These are phyloP conservation scores for Popillia japonica DNA, from an alignment of 1,140 invertebrate genomes.

Conservation along the genomic window DNA sequence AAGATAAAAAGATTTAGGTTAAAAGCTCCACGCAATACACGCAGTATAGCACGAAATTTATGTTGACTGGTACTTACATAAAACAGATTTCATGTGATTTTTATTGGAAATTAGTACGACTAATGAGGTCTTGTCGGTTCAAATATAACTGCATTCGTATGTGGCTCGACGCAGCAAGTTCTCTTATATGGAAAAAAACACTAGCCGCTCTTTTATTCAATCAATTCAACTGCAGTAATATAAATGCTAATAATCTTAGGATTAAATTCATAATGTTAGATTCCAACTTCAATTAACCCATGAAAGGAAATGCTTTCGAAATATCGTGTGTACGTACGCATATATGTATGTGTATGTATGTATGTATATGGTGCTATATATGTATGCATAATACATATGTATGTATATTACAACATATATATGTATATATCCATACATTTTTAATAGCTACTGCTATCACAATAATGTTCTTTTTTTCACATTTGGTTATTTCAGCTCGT, in stretches of 20 bases:
- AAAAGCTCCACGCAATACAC: not conserved
- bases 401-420: not conserved
- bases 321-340: not conserved
- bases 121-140: not conserved
- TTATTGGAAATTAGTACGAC: not conserved
- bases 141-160: not conserved
- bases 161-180: not conserved
- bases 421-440: not conserved
- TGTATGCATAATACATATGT: no score
- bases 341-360: not conserved
- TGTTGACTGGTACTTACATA: not conserved
- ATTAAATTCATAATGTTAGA: not conserved
- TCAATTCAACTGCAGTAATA: slow-evolving; percentile 6
- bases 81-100: not conserved
- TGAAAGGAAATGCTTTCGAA: not conserved
- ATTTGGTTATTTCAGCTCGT: no score
- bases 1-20: not conserved
- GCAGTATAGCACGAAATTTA: not conserved
- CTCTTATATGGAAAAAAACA: not conserved
- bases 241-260: not conserved
- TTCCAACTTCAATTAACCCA: slow-evolving; percentile 3
- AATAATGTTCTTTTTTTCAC: no score
- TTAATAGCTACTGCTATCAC: no score
- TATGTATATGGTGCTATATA: no score
- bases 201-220: not conserved